These are phyloP conservation scores for Gallinago media DNA, from an alignment of 2,113 vertebrate species.

Conservation along the genomic window DNA sequence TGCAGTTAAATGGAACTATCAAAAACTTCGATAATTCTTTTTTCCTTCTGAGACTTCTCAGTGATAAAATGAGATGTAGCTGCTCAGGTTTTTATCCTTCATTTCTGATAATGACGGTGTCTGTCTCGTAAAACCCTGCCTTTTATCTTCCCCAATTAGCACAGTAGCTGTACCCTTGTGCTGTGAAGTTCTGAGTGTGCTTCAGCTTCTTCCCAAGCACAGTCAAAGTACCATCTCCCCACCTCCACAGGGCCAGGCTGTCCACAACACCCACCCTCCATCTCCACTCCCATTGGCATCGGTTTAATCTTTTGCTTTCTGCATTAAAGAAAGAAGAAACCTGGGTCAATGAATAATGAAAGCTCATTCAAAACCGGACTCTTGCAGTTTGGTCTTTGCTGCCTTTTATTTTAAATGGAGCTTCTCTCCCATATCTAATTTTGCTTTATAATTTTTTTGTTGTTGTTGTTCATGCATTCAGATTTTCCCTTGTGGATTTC, in stretches of 20 bases:
- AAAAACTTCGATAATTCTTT: constrained; percentile 22
- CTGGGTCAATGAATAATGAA: constrained; percentile 68
- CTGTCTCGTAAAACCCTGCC: constrained; percentile 55
- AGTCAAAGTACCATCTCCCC: constrained; percentile 33
- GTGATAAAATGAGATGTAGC: constrained; percentile 6
- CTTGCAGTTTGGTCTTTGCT: constrained; percentile 43
- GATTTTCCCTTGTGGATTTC: constrained; percentile 44
- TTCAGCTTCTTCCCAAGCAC: constrained; percentile 1
- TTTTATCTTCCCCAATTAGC: constrained; percentile 79
- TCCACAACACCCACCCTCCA: constrained; percentile 29
- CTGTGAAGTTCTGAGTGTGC: constrained; percentile 63
- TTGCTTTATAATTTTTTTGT: neutral
- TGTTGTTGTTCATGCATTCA: constrained; percentile 37
- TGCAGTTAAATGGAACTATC: constrained; percentile 42
- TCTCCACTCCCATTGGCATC: neutral
- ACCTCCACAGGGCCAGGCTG: constrained; percentile 5
- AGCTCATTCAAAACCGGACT: constrained; percentile 59
- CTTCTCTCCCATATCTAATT: constrained; percentile 27
- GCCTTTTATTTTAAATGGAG: constrained; percentile 64
- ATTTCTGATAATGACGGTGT: constrained; percentile 56
- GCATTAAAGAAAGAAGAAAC: constrained; percentile 30
- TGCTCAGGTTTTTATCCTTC: constrained; percentile 46
- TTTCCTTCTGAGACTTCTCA: constrained; percentile 47
- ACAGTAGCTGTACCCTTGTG: constrained; percentile 55
- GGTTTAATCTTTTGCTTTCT: constrained; percentile 65